Evolutionary conservation across 2,888 invertebrate genomes (phyloP).

Genomic region (Chymomyza caudatula): DNA sequence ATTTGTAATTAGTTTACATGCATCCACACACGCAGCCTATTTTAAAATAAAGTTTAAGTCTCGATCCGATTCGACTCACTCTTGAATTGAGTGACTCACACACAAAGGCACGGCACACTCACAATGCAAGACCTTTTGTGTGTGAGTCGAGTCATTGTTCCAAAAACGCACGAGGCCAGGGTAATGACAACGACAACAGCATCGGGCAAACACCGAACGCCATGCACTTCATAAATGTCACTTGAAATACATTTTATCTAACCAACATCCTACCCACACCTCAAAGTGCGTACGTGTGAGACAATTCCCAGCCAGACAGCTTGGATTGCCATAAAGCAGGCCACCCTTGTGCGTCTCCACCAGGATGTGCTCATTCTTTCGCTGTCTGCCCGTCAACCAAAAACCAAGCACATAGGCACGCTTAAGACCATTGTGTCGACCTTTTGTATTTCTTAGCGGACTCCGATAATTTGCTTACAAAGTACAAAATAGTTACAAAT

Average conservation of each 20-base stretch:
- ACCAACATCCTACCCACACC: conserved; percentile 12
- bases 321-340: background rate
- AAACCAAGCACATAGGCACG: background rate
- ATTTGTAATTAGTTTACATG: no score
- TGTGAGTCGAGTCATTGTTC: conserved; percentile 11
- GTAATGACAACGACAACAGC: conserved; percentile 16
- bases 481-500: no score
- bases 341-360: background rate
- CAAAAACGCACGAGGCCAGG: background rate
- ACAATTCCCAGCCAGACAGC: conserved; percentile 25
- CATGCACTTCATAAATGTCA: conserved; percentile 68
- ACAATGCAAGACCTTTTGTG: background rate
- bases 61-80: no score
- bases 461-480: no score
- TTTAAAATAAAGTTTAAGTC: no score
- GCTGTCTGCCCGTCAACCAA: background rate
- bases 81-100: no score
- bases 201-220: conserved; percentile 16
- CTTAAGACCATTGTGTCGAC: background rate
- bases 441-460: no score
- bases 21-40: no score
- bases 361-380: background rate
- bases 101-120: background rate
- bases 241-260: conserved; percentile 57
- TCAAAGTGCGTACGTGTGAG: conserved; percentile 48